Evolutionary conservation across 2,888 invertebrate species (phyloP).

Genomic region (Onthophagus sagittarius): DNA sequence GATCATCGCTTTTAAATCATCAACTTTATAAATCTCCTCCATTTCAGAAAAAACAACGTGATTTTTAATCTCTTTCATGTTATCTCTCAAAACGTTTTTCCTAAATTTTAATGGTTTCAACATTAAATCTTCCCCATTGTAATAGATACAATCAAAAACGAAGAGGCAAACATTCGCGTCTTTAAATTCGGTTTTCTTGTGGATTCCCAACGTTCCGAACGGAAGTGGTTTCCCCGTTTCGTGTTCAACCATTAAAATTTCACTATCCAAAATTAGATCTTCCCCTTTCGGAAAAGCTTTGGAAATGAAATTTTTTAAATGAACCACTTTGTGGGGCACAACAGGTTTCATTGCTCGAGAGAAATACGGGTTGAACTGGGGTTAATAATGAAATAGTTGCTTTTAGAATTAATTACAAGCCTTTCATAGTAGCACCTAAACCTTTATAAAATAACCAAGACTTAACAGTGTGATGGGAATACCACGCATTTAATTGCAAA

Average conservation of each 20-base stretch:
- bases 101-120: slow-evolving; percentile 70
- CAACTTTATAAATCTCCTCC: slow-evolving; percentile 65
- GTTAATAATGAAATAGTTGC: no score
- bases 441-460: no score
- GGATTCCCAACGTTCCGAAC: slow-evolving; percentile 86
- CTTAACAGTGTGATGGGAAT: no score
- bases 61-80: slow-evolving; percentile 80
- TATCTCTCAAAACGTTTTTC: slow-evolving; percentile 68
- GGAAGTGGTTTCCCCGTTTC: slow-evolving; percentile 81
- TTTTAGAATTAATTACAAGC: no score
- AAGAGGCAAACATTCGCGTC: slow-evolving; percentile 89
- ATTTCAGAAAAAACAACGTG: slow-evolving; percentile 86
- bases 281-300: slow-evolving; percentile 83
- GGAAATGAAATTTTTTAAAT: slow-evolving; percentile 82
- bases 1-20: slow-evolving; percentile 78
- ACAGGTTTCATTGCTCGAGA: slow-evolving; percentile 85
- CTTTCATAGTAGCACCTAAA: no score
- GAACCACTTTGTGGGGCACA: slow-evolving; percentile 73
- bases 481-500: no score
- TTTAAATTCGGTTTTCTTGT: slow-evolving; percentile 82
- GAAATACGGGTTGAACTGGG: no score
- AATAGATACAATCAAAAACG: slow-evolving; percentile 91
- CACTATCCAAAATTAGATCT: slow-evolving; percentile 87
- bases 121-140: slow-evolving; percentile 79
- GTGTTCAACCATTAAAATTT: slow-evolving; percentile 85